Percentiles rank a stretch among this genome's conserved stretches.
Conservation (phyloP, 2,888 invertebrate species). For the Invenusta paracnida region DNA sequence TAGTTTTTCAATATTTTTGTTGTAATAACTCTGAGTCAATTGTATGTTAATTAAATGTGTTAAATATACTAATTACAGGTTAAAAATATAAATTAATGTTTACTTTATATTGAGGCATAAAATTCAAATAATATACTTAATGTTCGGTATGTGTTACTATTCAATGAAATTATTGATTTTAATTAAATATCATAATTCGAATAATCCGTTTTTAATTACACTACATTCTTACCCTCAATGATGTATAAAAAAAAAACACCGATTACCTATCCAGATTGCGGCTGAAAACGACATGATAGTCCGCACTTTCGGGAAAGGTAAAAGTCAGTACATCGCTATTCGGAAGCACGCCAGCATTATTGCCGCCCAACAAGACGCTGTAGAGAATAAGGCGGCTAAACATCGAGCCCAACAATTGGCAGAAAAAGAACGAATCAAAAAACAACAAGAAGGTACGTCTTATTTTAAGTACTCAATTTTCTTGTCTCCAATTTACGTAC, state of each 20-base stretch:
- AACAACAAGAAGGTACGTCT: background rate
- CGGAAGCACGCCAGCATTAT: background rate
- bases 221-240: background rate
- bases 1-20: too few species aligned
- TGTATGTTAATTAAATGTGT: too few species aligned
- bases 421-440: background rate
- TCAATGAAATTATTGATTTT: too few species aligned
- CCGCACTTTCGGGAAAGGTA: background rate
- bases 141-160: too few species aligned
- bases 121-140: too few species aligned
- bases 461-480: too few species aligned
- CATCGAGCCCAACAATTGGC: background rate
- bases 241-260: too few species aligned
- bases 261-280: background rate
- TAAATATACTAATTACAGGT: too few species aligned
- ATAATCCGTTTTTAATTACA: background rate
- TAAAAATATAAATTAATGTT: too few species aligned
- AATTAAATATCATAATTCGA: background rate
- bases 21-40: too few species aligned
- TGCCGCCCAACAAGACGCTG: background rate
- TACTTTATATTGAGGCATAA: too few species aligned
- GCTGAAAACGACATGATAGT: background rate
- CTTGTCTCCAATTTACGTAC: too few species aligned
- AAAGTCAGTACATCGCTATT: background rate
- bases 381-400: background rate